phyloP scores from a whole-genome alignment of 2,797 vertebrate species.

The Amphiprion clarkii region DNA sequence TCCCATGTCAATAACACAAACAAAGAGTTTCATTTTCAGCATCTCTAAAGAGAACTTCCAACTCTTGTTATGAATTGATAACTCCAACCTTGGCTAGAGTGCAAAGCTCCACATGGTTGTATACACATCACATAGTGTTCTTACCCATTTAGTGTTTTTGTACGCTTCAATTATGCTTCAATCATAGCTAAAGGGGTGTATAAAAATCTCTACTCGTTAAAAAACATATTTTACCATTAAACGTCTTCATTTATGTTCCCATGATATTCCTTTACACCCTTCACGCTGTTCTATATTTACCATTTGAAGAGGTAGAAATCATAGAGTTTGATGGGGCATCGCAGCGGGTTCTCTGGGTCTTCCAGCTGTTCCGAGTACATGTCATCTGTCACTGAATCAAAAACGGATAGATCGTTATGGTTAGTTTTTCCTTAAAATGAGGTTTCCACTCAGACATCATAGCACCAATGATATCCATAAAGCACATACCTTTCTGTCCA shows the following conservation, averaged over 20 bases:
- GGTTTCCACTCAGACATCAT: neutral
- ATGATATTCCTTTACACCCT: neutral
- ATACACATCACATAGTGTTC: neutral
- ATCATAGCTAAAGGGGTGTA: neutral
- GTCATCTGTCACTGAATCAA: constrained; percentile 93
- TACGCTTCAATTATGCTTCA: neutral
- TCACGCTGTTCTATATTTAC: constrained; percentile 80
- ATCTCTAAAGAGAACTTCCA: neutral
- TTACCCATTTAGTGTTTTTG: neutral
- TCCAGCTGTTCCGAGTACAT: constrained; percentile 98
- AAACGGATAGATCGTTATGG: neutral
- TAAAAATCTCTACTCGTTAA: neutral
- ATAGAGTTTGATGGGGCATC: constrained; percentile 98
- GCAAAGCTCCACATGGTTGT: neutral
- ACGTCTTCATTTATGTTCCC: neutral
- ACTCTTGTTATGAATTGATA: neutral
- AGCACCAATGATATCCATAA: neutral
- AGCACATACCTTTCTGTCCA: constrained; percentile 93
- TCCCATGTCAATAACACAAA: constrained; percentile 38
- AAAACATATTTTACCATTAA: neutral
- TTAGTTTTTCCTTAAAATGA: neutral
- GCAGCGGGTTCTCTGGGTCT: constrained; percentile 95
- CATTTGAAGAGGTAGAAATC: constrained; percentile 99
- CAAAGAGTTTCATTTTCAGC: constrained; percentile 19
- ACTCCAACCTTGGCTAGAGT: neutral